phyloP scores from a whole-genome alignment of 2,797 vertebrate genomes.

The Pelochelys cantorii region DNA sequence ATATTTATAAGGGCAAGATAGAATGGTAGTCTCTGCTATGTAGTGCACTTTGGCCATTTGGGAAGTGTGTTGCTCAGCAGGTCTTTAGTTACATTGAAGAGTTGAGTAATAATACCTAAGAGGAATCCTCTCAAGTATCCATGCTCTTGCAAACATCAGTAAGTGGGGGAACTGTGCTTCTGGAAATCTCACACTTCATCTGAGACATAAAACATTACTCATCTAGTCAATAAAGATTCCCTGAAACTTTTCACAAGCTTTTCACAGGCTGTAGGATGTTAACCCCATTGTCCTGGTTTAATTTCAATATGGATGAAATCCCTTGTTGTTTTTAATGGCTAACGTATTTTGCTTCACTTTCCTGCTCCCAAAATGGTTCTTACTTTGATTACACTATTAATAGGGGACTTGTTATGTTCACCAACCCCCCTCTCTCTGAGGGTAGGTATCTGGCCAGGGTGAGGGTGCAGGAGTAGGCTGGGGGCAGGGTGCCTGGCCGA shows the following conservation, averaged over 20 bases:
- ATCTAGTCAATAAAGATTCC: not conserved
- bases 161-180: not conserved
- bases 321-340: not conserved
- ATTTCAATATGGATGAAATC: not conserved
- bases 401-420: too few species aligned
- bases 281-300: fast-evolving
- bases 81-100: not conserved
- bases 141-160: not conserved
- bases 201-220: fast-evolving
- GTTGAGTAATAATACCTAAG: not conserved
- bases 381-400: not conserved
- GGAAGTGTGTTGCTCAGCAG: not conserved
- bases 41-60: not conserved
- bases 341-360: not conserved
- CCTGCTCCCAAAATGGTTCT: not conserved
- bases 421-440: too few species aligned
- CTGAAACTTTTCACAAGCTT: not conserved
- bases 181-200: not conserved
- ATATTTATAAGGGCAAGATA: not conserved
- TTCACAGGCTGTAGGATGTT: not conserved
- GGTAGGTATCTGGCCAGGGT: too few species aligned
- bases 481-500: too few species aligned
- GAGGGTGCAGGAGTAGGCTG: too few species aligned
- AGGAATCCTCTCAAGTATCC: not conserved
- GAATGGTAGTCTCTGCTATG: not conserved